Base-by-base conservation (phyloP, 2,797 vertebrate species). In the Chaenodraco wilsoni region DNA sequence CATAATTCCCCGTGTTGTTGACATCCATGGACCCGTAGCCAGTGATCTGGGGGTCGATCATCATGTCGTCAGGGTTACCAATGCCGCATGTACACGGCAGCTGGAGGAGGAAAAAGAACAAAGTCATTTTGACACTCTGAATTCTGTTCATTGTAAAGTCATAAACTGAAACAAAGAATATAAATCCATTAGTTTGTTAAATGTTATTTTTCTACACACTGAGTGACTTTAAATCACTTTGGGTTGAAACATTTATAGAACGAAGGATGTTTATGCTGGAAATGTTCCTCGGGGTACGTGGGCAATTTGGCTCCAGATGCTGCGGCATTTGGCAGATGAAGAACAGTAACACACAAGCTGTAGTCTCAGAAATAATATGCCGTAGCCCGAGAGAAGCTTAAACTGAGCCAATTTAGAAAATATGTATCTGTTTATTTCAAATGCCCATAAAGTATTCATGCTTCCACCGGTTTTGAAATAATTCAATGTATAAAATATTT, bases 31-130 rank as follows among this genome's bases (percentile, higher is more conserved):
- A 95, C 65, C 94, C 96, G 81, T 93, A 98, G 84, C 95, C 96
- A 65, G 96, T 95, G 88, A 94, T 95, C 88, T 93, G 91, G 44
- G 92, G 90, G 89, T 96, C 96, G 50, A 97, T 92, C 94, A 96
- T 95, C 95, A 98, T 95, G 13, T 96, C 95, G 69, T 96, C 97
- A 0, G 96, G 96, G 72, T 95, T 95, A 69, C 95, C 93, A 65
- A 98, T 96, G 74, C 96, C 97, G 82, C 97, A 98, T 0, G 93
- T 94, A 76, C 97, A 98, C 0, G 96, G 95, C 65, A 97, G 93
- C 97, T 99, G 8, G 13, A 43, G 43, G 50, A 49, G 23, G 1
- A 5, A 43, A 16, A 64, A 19, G 8, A 17, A 17, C 17, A 44
- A 37, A 44, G 13, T 43, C 2, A 55, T 56, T 57, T 12, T 44